Conservation (phyloP, 1,140 invertebrate species). For the Drosophila neocordata region DNA sequence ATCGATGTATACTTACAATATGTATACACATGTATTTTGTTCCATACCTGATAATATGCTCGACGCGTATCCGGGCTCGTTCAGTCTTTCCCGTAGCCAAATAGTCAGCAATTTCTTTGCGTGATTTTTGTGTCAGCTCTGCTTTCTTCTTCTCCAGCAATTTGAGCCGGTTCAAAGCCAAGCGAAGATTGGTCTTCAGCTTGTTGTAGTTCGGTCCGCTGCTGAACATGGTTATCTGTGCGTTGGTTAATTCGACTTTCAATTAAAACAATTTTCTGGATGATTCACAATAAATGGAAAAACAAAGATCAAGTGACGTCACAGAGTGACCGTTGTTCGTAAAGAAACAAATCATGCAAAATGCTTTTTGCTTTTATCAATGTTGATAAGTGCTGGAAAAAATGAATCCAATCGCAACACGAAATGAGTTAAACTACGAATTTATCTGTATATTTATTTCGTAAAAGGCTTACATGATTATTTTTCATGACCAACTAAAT, state of each 20-base stretch:
- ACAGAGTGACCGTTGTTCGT: conserved; percentile 8
- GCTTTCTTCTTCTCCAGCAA: conserved; percentile 99
- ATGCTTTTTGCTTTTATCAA: not conserved
- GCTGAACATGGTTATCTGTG: conserved; percentile 89
- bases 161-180: conserved; percentile 96
- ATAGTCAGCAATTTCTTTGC: conserved; percentile 99
- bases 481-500: too few relatives aligned
- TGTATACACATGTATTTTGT: not conserved
- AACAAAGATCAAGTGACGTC: conserved; percentile 65
- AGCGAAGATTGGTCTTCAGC: conserved; percentile 96
- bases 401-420: too few relatives aligned
- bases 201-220: conserved; percentile 95
- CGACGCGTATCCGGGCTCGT: conserved; percentile 97
- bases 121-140: conserved; percentile 96
- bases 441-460: too few relatives aligned
- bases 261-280: conserved; percentile 39
- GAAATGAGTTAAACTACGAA: too few relatives aligned
- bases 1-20: too few relatives aligned
- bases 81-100: conserved; percentile 95
- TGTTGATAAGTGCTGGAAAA: too few relatives aligned
- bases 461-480: too few relatives aligned
- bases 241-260: conserved; percentile 2
- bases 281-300: conserved; percentile 59
- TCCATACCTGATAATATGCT: conserved; percentile 94
- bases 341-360: not conserved